Conservation (phyloP, 2,888 invertebrate genomes). For the Neoaliturus tenellus region DNA sequence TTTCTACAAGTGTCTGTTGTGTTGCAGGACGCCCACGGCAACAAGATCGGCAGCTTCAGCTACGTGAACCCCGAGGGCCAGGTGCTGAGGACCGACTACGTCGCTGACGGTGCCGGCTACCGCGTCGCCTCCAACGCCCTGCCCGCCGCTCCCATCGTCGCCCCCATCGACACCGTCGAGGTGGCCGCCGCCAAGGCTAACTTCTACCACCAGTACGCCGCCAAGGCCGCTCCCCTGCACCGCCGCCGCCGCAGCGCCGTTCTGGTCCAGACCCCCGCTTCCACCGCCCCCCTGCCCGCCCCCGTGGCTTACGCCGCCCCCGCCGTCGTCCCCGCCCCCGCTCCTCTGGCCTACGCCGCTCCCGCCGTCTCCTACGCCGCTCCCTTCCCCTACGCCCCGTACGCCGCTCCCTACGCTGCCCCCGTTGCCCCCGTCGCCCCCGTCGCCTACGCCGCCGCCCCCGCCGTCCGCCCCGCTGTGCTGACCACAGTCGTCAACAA, state of each 20-base stretch:
- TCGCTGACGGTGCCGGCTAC: conserved; percentile 72
- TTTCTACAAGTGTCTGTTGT: too few relatives aligned
- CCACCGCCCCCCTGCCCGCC: conserved; percentile 63
- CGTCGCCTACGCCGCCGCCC: conserved; percentile 70
- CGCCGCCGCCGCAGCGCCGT: conserved; percentile 61
- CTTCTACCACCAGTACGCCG: conserved; percentile 71
- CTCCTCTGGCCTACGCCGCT: conserved; percentile 58
- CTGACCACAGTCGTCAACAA: conserved; percentile 71
- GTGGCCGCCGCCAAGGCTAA: conserved; percentile 73
- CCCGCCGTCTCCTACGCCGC: conserved; percentile 59
- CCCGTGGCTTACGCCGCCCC: conserved; percentile 64
- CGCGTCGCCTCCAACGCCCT: conserved; percentile 72
- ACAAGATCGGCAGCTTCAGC: conserved; percentile 72
- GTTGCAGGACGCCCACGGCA: conserved; percentile 71
- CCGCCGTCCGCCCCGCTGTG: conserved; percentile 68
- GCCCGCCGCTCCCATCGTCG: conserved; percentile 68
- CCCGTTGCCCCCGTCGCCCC: conserved; percentile 67
- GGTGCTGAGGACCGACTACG: conserved; percentile 72
- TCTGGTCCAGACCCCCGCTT: conserved; percentile 62
- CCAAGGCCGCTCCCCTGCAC: conserved; percentile 58
- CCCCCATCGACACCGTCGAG: conserved; percentile 67
- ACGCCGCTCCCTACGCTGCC: conserved; percentile 59
- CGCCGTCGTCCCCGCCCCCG: conserved; percentile 57
- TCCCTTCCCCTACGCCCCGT: conserved; percentile 57
- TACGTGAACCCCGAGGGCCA: conserved; percentile 73